Conservation (phyloP, 2,113 vertebrate genomes). For the Callorhinus ursinus region DNA sequence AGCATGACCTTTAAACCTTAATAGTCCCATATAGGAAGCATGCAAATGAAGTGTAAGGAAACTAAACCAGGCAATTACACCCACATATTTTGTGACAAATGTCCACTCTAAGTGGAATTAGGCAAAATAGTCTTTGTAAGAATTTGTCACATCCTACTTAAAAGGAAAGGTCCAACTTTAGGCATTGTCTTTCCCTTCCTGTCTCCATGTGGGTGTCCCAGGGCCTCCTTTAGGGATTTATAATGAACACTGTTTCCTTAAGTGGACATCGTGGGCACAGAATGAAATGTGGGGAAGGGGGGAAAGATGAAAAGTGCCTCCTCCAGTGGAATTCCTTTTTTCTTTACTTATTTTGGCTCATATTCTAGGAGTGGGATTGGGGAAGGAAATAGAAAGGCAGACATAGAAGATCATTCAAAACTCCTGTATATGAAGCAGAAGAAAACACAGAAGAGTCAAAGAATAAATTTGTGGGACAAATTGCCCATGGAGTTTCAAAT, state of each 20-base stretch:
- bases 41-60: not conserved
- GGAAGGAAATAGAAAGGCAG: not conserved
- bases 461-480: not conserved
- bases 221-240: not conserved
- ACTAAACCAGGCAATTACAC: not conserved
- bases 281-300: not conserved
- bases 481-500: not conserved
- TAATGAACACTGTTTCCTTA: not conserved
- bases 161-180: not conserved
- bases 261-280: not conserved
- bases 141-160: not conserved
- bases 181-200: not conserved
- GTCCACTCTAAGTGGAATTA: not conserved
- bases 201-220: not conserved
- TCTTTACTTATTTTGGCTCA: not conserved
- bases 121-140: not conserved
- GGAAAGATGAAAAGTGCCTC: not conserved
- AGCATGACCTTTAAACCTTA: not conserved
- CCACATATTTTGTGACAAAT: not conserved
- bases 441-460: not conserved
- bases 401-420: not conserved
- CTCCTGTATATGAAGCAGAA: not conserved
- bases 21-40: not conserved
- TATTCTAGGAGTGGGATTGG: no score
- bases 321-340: not conserved